Base-by-base conservation (phyloP, 2,113 vertebrate genomes). In the Forbesichthys papilliferus region DNA sequence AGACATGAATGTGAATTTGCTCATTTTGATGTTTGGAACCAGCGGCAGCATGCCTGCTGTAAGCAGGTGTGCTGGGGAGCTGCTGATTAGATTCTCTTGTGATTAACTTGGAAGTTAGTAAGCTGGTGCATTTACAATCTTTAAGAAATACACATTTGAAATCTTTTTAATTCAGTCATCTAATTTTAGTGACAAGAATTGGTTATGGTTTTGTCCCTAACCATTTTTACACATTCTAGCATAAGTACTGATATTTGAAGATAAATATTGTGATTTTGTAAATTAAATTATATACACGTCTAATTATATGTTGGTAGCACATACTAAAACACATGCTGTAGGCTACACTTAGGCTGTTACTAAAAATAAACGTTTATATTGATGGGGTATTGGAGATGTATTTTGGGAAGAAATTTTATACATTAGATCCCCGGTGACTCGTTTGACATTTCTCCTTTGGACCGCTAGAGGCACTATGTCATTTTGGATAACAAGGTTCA, bases 381-480 rank as follows among this genome's bases (percentile, higher is more conserved):
- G 54, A 9, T 56, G 54, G 10, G 54, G 7, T n/a, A 55, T 14
- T 55, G 20, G 55, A 20, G 9, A 57, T 16, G 2, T 27, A 27
- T 6, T 57, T 57, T 57, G 18, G 20, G 16, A 20, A 7, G 18
- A 16, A 55, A 5, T 55, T 5, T 5, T 55, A 18, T 3, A 16
- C 53, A 7, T 8, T n/a, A n/a, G 12, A 11, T 58, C 65, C 68
- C 51, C 3, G 46, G 1, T n/a, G 48, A 34, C 16, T 75, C 48
- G 69, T 2, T 64, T 48, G 12, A 11, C 0, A 52, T 66, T 80
- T 66, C 51, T 56, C 20, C n/a, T 18, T 48, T 56, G 18, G 16
- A 1, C 79, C 86, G 20, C 76, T 27, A 60, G 86, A 49, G 86
- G 84, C 53, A 78, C 84, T 74, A 53, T 77, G 57, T 13, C 10